phyloP scores from a whole-genome alignment of 1,140 invertebrate genomes.

The Diachasmimorpha longicaudata region DNA sequence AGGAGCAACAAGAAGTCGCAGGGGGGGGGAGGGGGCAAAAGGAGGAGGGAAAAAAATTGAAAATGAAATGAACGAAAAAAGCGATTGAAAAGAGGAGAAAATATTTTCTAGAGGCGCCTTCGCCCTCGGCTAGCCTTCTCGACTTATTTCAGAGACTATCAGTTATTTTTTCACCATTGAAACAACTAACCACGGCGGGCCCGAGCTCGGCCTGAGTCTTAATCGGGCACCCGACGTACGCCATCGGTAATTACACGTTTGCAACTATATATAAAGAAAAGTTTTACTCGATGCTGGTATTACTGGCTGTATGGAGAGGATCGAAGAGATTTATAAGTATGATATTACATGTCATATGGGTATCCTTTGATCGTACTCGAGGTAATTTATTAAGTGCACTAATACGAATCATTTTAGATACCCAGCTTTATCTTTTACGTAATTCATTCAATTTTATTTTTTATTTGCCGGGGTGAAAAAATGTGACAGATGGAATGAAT shows the following conservation, averaged over 20 bases:
- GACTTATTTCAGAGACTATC: constrained; percentile 2
- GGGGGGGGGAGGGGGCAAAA: too few species aligned
- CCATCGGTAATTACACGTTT: constrained; percentile 16
- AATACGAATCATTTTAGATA: background rate
- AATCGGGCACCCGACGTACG: constrained; percentile 13
- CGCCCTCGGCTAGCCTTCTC: background rate
- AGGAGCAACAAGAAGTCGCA: background rate
- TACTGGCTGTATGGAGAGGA: background rate
- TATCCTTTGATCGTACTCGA: background rate
- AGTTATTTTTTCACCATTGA: background rate
- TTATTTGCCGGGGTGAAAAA: background rate
- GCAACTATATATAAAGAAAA: constrained; percentile 5
- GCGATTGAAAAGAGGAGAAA: background rate
- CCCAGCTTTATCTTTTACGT: background rate
- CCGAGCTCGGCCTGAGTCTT: constrained; percentile 6
- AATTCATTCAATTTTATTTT: background rate
- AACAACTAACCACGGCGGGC: background rate
- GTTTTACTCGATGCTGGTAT: background rate
- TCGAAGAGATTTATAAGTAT: constrained; percentile 8
- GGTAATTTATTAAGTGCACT: constrained; percentile 2
- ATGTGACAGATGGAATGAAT: background rate
- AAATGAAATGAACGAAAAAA: background rate
- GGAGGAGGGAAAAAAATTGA: background rate
- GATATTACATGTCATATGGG: constrained; percentile 10
- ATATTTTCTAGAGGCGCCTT: background rate